Evolutionary conservation across 2,113 vertebrate species (phyloP).

Genomic region (Protobothrops flavoviridis): DNA sequence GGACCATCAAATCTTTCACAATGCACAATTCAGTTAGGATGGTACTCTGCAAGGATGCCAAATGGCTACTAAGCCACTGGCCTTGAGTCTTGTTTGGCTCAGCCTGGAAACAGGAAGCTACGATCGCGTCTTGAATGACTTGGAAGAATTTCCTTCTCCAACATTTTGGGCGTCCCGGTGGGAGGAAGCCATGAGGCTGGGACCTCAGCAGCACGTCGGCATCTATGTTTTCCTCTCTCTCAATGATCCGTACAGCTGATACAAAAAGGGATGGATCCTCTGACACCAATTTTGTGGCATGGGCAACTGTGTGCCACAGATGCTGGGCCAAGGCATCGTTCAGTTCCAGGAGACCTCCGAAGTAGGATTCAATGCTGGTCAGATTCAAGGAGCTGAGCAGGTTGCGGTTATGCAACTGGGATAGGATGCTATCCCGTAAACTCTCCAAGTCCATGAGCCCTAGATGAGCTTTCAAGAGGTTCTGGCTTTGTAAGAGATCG

Average conservation of each 20-base stretch:
- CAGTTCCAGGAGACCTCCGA: conserved; percentile 81
- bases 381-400: conserved; percentile 39
- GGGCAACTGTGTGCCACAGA: conserved; percentile 81
- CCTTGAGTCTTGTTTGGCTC: conserved; percentile 62
- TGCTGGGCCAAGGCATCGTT: conserved; percentile 83
- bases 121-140: conserved; percentile 77
- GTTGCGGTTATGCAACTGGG: conserved; percentile 70
- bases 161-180: conserved; percentile 81
- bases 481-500: conserved; percentile 78
- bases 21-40: conserved; percentile 81
- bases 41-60: conserved; percentile 80
- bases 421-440: conserved; percentile 83
- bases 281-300: conserved; percentile 74
- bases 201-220: conserved; percentile 62
- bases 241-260: conserved; percentile 87
- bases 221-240: conserved; percentile 86
- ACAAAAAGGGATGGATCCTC: conserved; percentile 90
- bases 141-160: conserved; percentile 86
- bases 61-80: conserved; percentile 79
- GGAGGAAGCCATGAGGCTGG: conserved; percentile 63
- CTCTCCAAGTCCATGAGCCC: conserved; percentile 86
- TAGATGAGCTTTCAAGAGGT: conserved; percentile 86
- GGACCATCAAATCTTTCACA: conserved; percentile 86
- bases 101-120: conserved; percentile 46
- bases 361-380: conserved; percentile 76